These are phyloP conservation scores for Colossoma macropomum DNA, from an alignment of 2,113 vertebrate genomes.

Conservation along the genomic window DNA sequence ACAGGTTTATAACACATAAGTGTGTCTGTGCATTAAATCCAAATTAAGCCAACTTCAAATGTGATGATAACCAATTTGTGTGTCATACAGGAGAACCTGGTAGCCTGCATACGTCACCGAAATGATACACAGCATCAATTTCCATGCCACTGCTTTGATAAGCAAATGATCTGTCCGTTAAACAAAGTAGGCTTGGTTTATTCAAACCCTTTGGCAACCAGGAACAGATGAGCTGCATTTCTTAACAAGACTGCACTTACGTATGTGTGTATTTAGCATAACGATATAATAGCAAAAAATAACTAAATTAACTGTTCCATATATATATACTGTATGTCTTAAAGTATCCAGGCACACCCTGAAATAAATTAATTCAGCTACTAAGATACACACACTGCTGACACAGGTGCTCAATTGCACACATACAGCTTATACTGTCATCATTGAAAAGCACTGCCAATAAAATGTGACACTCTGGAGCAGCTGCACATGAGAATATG, in stretches of 20 bases:
- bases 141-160: slow-evolving; percentile 47
- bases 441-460: no score
- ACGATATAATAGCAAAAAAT: not conserved
- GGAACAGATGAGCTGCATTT: not conserved
- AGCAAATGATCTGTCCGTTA: slow-evolving; percentile 48
- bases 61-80: not conserved
- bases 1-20: not conserved
- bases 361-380: no score
- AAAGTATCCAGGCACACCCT: no score
- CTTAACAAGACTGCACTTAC: not conserved
- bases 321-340: no score
- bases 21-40: not conserved
- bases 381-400: no score
- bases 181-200: slow-evolving; percentile 37
- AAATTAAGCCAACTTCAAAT: not conserved
- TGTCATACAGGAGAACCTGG: not conserved
- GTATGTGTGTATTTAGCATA: not conserved
- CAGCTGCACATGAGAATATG: no score
- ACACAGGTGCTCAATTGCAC: no score
- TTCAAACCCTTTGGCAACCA: slow-evolving; percentile 13
- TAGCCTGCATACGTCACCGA: not conserved
- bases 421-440: no score
- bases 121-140: not conserved
- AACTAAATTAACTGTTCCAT: not conserved
- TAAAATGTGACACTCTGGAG: no score